Conservation (phyloP, 2,113 vertebrate species). For the Blennius ocellaris region DNA sequence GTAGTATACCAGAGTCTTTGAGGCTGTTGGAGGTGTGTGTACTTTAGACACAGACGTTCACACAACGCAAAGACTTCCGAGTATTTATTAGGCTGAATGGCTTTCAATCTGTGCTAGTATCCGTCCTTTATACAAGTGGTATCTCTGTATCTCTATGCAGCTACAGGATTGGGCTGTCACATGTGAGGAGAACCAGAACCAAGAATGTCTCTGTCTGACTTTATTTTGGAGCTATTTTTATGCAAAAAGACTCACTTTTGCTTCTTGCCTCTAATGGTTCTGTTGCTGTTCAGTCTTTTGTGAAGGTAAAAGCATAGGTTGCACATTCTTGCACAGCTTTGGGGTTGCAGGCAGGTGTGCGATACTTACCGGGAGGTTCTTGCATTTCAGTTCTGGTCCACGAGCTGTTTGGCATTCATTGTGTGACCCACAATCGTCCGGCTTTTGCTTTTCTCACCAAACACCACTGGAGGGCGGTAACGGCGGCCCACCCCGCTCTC, state of each 20-base stretch:
- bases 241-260: neutral
- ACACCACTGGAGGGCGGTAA: constrained; percentile 22
- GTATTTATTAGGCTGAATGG: too few relatives aligned
- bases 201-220: neutral
- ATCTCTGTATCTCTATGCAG: too few relatives aligned
- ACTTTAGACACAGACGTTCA: too few relatives aligned
- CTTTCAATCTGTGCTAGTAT: too few relatives aligned
- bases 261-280: too few relatives aligned
- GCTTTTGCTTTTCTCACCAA: constrained; percentile 29
- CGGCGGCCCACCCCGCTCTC: constrained; percentile 16
- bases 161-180: too few relatives aligned
- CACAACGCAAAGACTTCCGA: too few relatives aligned
- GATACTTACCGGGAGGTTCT: constrained; percentile 19
- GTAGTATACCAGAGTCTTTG: too few relatives aligned
- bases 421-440: constrained; percentile 12
- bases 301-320: neutral
- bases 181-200: too few relatives aligned
- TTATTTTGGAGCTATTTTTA: neutral
- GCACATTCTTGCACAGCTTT: neutral
- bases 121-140: too few relatives aligned
- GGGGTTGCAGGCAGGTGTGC: neutral
- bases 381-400: constrained; percentile 13
- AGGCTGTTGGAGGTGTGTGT: too few relatives aligned
- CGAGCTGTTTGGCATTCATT: constrained; percentile 1
- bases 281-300: too few relatives aligned